These are phyloP conservation scores for Solen grandis DNA, from an alignment of 1,140 invertebrate species.

Conservation along the genomic window DNA sequence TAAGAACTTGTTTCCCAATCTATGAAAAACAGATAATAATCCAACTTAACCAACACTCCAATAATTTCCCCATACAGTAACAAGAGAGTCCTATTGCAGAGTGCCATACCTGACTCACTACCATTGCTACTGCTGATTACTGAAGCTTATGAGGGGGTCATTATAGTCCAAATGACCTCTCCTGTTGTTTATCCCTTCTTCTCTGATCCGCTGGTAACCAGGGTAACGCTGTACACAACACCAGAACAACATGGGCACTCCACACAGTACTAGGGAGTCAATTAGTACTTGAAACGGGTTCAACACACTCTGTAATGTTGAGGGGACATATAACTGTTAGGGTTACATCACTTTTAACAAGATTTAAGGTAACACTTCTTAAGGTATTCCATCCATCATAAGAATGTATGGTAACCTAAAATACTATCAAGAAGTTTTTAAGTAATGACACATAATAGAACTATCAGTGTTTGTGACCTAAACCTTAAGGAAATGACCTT, in stretches of 20 bases:
- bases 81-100: not conserved
- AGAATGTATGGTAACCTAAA: not conserved
- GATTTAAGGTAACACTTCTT: not conserved
- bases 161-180: not conserved
- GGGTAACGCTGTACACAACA: slow-evolving; percentile 17
- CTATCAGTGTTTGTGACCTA: not conserved
- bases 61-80: not conserved
- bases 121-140: not conserved
- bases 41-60: not conserved
- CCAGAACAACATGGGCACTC: slow-evolving; percentile 11
- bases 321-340: not conserved
- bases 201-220: slow-evolving; percentile 4
- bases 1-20: no score
- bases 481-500: not conserved
- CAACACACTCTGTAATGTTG: slow-evolving; percentile 34
- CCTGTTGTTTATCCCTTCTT: slow-evolving; percentile 36
- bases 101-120: not conserved
- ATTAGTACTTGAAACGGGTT: slow-evolving; percentile 48
- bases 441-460: not conserved
- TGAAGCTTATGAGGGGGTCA: slow-evolving; percentile 33
- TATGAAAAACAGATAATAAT: no score
- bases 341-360: not conserved
- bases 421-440: not conserved
- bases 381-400: not conserved
- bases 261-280: slow-evolving; percentile 43